Base-by-base conservation (phyloP, 1,140 invertebrate species). In the Papilio aristodemus region DNA sequence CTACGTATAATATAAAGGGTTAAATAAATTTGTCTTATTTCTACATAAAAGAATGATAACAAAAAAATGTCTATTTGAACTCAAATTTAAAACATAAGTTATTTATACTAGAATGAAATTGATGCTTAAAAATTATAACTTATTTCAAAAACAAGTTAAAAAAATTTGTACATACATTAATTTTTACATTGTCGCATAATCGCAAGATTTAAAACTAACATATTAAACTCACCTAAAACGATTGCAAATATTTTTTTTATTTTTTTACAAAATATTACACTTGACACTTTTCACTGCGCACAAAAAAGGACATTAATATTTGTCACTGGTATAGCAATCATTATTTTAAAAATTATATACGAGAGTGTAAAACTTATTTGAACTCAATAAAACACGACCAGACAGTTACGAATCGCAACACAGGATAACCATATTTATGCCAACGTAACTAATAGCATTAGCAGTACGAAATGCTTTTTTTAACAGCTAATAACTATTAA, bases 301-400 rank as follows among this genome's bases (percentile, higher is more conserved):
- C 60, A 64, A 64, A 43, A n/a, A 64, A 41, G 19, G 0, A 41
- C 14, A 9, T 11, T 39, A 27, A 46, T 39, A 41, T 43, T 64
- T 64, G 27, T 46, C 62, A 64, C 62, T 14, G 22, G 7, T 22
- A 43, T 25, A n/a, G 22, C 11, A n/a, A 43, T 64, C 38, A 41
- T 64, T 43, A 64, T 64, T n/a, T 25, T 27, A n/a, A 43, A 41
- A 64, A 64, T 43, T 63, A 17, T 19, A 64, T 64, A 64, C 62
- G 62, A 64, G 38, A 27, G 43, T 64, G 43, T 19, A n/a, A 58
- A 39, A 64, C 62, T 41, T 41, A 64, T 64, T 64, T 41, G 22
- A 43, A 43, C 59, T 38, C 62, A 19, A 64, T 43, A 46, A n/a
- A 64, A 46, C 62, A 39, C 62, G 62, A 64, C 62, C 62, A 39